phyloP scores from a whole-genome alignment of 92 coral and sea anemone genomes.

The Epizoanthus illoricatus region DNA sequence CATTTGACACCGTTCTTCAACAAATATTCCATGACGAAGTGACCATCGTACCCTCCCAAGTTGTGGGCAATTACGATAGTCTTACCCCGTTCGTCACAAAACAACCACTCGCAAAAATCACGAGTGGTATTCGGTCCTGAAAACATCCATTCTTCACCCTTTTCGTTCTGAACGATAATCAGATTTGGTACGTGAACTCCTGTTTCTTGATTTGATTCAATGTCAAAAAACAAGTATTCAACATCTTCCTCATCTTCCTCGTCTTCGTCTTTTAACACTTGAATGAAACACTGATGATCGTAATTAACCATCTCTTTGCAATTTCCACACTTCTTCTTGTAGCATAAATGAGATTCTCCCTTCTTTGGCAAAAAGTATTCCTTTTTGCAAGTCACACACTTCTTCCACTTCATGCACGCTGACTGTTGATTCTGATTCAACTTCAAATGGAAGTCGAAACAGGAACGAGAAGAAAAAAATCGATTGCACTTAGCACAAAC shows the following conservation, averaged over 20 bases:
- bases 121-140: no score
- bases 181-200: background rate
- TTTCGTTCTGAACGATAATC: background rate
- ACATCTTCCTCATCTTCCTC: background rate
- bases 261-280: background rate
- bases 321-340: background rate
- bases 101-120: background rate
- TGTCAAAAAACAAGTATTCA: background rate
- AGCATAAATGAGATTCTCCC: background rate
- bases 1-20: background rate
- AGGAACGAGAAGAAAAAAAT: background rate
- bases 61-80: background rate
- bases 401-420: background rate
- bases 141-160: background rate
- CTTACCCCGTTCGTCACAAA: background rate
- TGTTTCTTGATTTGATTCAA: background rate
- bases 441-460: background rate
- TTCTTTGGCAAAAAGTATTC: fast-evolving
- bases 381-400: background rate
- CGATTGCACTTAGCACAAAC: background rate
- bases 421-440: no score
- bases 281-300: background rate
- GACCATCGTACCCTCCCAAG: no score
- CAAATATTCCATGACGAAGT: background rate
- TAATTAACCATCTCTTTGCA: background rate